A percentile compares a stretch with the other conserved stretches of the same genome.
Evolutionary conservation across 2,113 vertebrate genomes (phyloP).

Genomic region (Hydropotes inermis): DNA sequence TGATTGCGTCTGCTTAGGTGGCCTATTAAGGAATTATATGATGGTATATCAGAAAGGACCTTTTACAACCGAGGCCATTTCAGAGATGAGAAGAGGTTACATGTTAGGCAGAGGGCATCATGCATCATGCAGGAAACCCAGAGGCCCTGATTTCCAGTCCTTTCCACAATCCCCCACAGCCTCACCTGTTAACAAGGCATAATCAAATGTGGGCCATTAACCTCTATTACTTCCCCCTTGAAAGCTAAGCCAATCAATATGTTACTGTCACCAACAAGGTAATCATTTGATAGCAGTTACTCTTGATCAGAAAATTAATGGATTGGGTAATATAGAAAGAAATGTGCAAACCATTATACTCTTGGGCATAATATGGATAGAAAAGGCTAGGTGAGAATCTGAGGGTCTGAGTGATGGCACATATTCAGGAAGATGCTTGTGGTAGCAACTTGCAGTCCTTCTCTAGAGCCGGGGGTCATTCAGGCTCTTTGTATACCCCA

Average conservation of each 20-base stretch:
- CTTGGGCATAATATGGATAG: not conserved
- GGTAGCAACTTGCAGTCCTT: not conserved
- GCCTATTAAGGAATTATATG: conserved; percentile 60
- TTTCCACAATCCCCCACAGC: not conserved
- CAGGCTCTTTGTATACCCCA: not conserved
- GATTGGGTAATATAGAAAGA: conserved; percentile 39
- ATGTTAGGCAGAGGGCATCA: not conserved
- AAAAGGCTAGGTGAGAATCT: not conserved
- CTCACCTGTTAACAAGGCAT: conserved; percentile 45
- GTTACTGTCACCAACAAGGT: conserved; percentile 46
- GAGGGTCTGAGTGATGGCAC: not conserved
- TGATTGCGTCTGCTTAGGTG: conserved; percentile 61
- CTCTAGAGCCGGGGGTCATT: not conserved
- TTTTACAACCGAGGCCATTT: not conserved
- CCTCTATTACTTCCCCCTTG: conserved; percentile 47
- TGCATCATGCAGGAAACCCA: not conserved
- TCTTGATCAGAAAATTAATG: conserved; percentile 76
- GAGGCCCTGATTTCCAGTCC: not conserved
- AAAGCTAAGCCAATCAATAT: conserved; percentile 65
- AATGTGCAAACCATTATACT: not conserved
- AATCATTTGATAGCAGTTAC: conserved; percentile 63
- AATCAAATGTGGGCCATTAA: conserved; percentile 62
- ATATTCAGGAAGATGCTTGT: not conserved
- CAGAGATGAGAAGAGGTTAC: not conserved
- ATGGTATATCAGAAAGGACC: not conserved